Conservation (phyloP, 2,797 vertebrate genomes). For the Sebastes trivittatus region DNA sequence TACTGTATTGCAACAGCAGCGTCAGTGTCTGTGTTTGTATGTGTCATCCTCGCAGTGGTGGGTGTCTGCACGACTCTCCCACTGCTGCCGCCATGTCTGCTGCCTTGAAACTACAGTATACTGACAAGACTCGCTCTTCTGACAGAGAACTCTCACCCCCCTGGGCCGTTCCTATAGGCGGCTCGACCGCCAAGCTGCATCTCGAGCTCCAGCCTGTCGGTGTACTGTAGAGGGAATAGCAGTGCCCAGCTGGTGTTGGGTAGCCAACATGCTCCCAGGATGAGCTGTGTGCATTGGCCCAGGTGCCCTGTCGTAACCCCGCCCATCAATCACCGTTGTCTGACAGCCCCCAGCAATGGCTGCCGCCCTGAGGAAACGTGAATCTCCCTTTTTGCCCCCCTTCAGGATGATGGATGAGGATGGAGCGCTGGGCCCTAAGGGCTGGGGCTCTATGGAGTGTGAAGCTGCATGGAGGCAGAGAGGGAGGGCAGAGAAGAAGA, state of each 20-base stretch:
- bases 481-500: not conserved
- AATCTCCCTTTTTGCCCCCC: constrained; percentile 52
- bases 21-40: constrained; percentile 66
- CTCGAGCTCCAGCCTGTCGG: constrained; percentile 7
- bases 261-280: constrained; percentile 32
- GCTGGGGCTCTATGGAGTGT: constrained; percentile 65
- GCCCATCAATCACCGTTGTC: constrained; percentile 74
- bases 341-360: constrained; percentile 56
- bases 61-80: constrained; percentile 71
- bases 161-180: constrained; percentile 1
- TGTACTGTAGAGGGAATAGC: constrained; percentile 10
- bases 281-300: constrained; percentile 58
- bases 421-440: constrained; percentile 51
- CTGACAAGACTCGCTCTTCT: constrained; percentile 45
- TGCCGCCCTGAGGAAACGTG: constrained; percentile 64
- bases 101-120: constrained; percentile 42
- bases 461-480: constrained; percentile 42
- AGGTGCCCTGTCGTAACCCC: constrained; percentile 66
- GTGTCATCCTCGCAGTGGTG: constrained; percentile 73
- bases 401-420: constrained; percentile 79
- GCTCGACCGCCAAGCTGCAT: not conserved
- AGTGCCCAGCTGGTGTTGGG: constrained; percentile 33
- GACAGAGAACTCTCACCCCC: constrained; percentile 45
- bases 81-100: constrained; percentile 48
- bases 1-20: constrained; percentile 71